Base-by-base conservation (phyloP, 1,140 invertebrate species). In the Apocrypta bakeri region DNA sequence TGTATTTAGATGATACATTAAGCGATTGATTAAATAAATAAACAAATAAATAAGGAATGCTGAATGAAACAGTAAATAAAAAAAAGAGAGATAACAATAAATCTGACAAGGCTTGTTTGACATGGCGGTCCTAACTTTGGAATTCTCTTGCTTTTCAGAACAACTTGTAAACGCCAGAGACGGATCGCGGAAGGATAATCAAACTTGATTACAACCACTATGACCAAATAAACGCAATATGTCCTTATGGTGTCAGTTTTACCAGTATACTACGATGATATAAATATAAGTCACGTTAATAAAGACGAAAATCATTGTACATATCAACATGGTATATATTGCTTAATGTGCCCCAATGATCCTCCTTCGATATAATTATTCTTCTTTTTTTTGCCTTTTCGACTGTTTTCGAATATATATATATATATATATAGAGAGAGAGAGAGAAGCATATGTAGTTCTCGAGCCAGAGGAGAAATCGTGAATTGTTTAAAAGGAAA, bases 81-180 rank as follows among this genome's bases (percentile, higher is more conserved):
- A 9, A 78, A 21, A 69, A 73, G 17, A 31, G 17, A 72, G 12
- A 40, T 29, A 17, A 76, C 11, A 73, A 79, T 37, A 71, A 78
- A 83, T 31, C n/a, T 73, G 48, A 64, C 75, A 33, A 56, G 37
- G 25, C n/a, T 64, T n/a, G 73, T 76, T 81, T 71, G 12, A 29
- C 9, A 48, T 68, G 83, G 56, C 74, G 56, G 72, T 79, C 82
- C 82, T 88, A 88, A 88, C 87, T 85, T 85, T 86, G 85, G 84
- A 85, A 87, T 87, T 90, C 85, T 89, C 87, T 89, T 88, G 81
- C 84, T 90, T 90, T 90, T 90, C 90, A 90, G 89, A 90, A 89
- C 88, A 88, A 88, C 87, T 89, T 89, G 85, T 90, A 90, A 90
- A 86, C 88, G 85, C 87, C 88, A 86, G 83, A 79, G 88, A 85